These are phyloP conservation scores for Periophthalmodon schlosseri DNA, from an alignment of 2,113 vertebrate species.

Conservation along the genomic window DNA sequence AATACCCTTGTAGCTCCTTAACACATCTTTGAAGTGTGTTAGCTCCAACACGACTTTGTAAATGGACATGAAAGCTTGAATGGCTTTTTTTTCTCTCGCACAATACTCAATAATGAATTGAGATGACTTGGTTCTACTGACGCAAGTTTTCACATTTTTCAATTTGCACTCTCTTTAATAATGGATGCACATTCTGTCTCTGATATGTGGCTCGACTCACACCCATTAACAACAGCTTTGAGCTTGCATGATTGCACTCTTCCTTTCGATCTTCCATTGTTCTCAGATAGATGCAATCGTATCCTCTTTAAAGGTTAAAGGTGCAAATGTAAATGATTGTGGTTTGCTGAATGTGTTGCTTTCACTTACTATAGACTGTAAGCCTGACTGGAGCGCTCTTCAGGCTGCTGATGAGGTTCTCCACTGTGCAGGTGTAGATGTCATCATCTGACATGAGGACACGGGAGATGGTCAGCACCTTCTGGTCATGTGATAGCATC, in stretches of 20 bases:
- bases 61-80: conserved; percentile 28
- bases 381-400: conserved; percentile 87
- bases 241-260: conserved; percentile 35
- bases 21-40: conserved; percentile 14
- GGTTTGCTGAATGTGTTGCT: conserved; percentile 10
- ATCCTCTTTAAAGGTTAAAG: not conserved
- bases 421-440: conserved; percentile 89
- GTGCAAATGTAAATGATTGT: not conserved
- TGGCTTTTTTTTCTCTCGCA: conserved; percentile 27
- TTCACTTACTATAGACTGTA: conserved; percentile 92
- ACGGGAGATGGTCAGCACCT: conserved; percentile 89
- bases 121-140: conserved; percentile 59
- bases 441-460: conserved; percentile 92
- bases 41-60: conserved; percentile 20
- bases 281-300: no score
- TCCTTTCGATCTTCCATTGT: conserved; percentile 8
- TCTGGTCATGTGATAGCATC: conserved; percentile 90
- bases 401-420: conserved; percentile 91
- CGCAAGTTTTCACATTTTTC: conserved; percentile 38
- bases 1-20: conserved; percentile 8
- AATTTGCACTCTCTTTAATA: conserved; percentile 46
- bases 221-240: conserved; percentile 33
- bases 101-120: conserved; percentile 54
- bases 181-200: conserved; percentile 27
- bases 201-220: conserved; percentile 31